Conservation (phyloP, 2,797 vertebrate species). For the Lepidocolaptes lacrymiger region DNA sequence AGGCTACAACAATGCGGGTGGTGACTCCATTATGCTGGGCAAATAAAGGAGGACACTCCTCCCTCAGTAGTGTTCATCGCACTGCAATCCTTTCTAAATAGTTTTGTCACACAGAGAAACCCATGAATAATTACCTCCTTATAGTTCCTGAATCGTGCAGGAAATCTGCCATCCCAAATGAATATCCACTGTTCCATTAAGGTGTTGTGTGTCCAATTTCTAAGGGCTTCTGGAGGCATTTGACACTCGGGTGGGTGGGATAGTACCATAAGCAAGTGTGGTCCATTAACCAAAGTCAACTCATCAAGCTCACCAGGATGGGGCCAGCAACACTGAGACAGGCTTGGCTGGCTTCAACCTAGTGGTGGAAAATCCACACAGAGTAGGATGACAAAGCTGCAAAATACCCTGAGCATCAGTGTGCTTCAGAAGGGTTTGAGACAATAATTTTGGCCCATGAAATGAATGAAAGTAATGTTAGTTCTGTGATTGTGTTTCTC, state of each 20-base stretch:
- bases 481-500: neutral
- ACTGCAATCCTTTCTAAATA: neutral
- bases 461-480: neutral
- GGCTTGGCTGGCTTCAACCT: neutral
- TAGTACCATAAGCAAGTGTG: neutral
- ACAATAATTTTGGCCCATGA: neutral
- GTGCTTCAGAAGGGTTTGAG: neutral
- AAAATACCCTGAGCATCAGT: neutral
- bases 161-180: conserved; percentile 11
- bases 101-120: conserved; percentile 22
- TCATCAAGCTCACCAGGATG: neutral
- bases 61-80: neutral
- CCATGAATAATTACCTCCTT: conserved; percentile 27
- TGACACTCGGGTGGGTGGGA: neutral
- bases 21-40: neutral
- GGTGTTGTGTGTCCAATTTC: neutral
- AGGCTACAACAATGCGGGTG: neutral
- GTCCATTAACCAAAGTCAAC: neutral
- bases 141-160: neutral
- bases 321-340: neutral
- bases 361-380: neutral
- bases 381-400: neutral
- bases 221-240: neutral
- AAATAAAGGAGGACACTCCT: neutral
- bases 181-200: neutral